These are phyloP conservation scores for Thaleichthys pacificus DNA, from an alignment of 2,797 vertebrate genomes.

Conservation along the genomic window DNA sequence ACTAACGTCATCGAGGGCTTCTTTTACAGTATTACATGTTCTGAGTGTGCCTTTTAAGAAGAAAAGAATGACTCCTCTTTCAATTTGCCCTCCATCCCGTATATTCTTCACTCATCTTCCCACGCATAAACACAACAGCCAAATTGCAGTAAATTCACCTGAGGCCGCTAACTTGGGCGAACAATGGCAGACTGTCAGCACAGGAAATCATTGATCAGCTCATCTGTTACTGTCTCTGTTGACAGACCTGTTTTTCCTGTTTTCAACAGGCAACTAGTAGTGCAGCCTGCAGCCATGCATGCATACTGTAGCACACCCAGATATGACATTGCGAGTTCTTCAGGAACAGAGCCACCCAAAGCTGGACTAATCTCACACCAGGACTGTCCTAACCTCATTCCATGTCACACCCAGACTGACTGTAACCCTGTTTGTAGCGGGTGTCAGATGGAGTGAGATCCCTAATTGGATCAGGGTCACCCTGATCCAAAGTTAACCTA, in stretches of 20 bases:
- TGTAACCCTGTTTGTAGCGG: constrained; percentile 13
- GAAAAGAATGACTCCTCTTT: not conserved
- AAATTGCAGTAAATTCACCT: not conserved
- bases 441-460: constrained; percentile 51
- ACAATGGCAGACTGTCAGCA: not conserved
- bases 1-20: not conserved
- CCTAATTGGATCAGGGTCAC: constrained; percentile 67
- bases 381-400: constrained; percentile 1
- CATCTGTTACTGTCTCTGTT: not conserved
- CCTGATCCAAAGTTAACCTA: constrained; percentile 62
- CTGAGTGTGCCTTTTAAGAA: not conserved
- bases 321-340: not conserved
- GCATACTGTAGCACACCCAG: not conserved
- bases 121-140: not conserved
- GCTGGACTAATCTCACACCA: not conserved
- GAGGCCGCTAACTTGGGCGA: not conserved
- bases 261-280: too few species aligned
- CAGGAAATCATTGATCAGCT: not conserved
- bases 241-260: not conserved
- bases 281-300: too few species aligned
- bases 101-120: not conserved
- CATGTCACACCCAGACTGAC: constrained; percentile 6
- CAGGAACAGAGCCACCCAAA: too few species aligned
- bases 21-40: not conserved
- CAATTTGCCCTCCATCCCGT: not conserved